Base-by-base conservation (phyloP, 2,797 vertebrate species). In the Apodemus agrarius region DNA sequence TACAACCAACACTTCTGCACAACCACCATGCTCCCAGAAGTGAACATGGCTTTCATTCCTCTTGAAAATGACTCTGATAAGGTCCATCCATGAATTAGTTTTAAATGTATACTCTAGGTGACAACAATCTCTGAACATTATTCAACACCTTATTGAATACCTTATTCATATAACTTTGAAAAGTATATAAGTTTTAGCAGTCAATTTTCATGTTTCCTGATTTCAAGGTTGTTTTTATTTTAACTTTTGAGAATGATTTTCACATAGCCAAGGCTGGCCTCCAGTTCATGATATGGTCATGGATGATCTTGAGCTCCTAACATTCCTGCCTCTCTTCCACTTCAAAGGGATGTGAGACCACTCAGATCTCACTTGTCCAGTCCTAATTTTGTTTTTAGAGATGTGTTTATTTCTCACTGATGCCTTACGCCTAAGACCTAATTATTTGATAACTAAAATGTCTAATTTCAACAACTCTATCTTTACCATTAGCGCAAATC, bases 401-500 rank as follows among this genome's bases (percentile, higher is more conserved):
- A 49, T 87, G 16, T 54, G 6, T 52, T 94, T 54, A 34, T 26
- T 93, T 86, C 43, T 57, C n/a, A 78, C 5, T 81, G 37, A 78
- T 14, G 63, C 3, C 61, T 84, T 84, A 49, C 1, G 63, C 24
- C 0, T 65, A 76, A 95, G 3, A 76, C 4, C 6, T 90, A 78
- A 49, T 89, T 24, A 65, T n/a, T 82, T 89, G 16, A 21, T 85
- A 88, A 9, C 31, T 67, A 88, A 88, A 74, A 59, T 79, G 3
- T 3, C 2, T 49, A 89, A 94, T 76, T 93, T 81, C 57, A 80
- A 86, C 3, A 75, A 34, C 11, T 61, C 61, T 3, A 67, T 46
- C 2, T 74, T 89, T 86, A 86, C 57, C 57, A 91, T 24, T 78
- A 87, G 78, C 29, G 76, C n/a, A 89, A 86, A 78, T 12, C 9